Evolutionary conservation across 2,113 vertebrate genomes (phyloP).

Genomic region (Enhydra lutris): DNA sequence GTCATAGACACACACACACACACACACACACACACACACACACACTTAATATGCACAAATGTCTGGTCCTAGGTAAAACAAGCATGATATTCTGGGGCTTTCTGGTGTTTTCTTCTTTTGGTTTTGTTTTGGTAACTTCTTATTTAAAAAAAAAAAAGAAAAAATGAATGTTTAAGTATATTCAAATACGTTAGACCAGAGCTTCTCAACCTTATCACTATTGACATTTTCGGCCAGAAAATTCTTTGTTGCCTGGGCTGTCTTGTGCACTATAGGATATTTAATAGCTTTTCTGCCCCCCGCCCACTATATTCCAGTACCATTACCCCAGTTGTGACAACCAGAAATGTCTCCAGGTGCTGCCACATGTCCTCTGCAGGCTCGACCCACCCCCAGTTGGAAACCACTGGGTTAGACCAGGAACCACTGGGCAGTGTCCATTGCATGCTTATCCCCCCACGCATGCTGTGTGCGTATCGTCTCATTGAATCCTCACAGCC

Average conservation of each 20-base stretch:
- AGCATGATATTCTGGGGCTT: neutral
- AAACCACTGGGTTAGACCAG: neutral
- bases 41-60: neutral
- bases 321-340: neutral
- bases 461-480: neutral
- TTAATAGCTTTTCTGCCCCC: neutral
- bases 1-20: neutral
- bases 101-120: neutral
- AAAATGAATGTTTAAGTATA: neutral
- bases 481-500: neutral
- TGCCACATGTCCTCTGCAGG: neutral
- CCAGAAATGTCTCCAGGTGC: neutral
- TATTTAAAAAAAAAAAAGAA: neutral
- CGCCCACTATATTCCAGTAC: neutral
- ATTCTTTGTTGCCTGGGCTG: neutral
- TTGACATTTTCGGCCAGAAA: neutral
- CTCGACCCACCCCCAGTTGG: neutral
- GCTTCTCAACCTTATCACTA: neutral
- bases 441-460: accelerated
- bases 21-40: accelerated
- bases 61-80: neutral
- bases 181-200: neutral
- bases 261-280: neutral
- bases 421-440: accelerated
- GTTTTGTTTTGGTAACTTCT: neutral